phyloP scores from a whole-genome alignment of 2,888 invertebrate species.

The Hyposoter didymator region DNA sequence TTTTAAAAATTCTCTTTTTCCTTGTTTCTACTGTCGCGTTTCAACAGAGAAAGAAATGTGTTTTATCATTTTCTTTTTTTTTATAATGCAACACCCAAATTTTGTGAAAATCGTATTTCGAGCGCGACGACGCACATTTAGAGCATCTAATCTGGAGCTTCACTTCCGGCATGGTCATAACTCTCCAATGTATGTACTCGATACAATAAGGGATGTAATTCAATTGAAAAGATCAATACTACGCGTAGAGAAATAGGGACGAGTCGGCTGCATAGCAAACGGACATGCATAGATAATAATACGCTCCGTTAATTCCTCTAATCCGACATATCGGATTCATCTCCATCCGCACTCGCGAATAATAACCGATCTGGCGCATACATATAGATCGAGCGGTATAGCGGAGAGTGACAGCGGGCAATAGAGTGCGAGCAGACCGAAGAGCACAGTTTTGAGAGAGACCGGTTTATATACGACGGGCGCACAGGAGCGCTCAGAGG shows the following conservation, averaged over 20 bases:
- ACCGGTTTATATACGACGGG: not conserved
- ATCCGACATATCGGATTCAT: constrained; percentile 49
- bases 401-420: constrained; percentile 20
- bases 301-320: constrained; percentile 43
- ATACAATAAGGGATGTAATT: constrained; percentile 4
- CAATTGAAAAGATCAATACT: constrained; percentile 37
- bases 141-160: not conserved
- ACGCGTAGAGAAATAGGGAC: constrained; percentile 4
- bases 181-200: not conserved
- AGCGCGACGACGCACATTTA: too few relatives aligned
- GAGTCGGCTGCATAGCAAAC: constrained; percentile 24
- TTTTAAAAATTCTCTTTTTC: not conserved
- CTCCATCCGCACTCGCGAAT: constrained; percentile 39
- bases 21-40: not conserved
- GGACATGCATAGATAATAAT: constrained; percentile 48
- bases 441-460: not conserved
- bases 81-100: too few relatives aligned
- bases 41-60: not conserved
- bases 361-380: constrained; percentile 40
- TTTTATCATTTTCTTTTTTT: not conserved
- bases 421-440: not conserved
- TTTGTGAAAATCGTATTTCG: too few relatives aligned
- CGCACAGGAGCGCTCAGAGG: constrained; percentile 20
- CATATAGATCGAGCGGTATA: constrained; percentile 15
- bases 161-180: not conserved